Conservation (phyloP, 2,797 vertebrate species). For the Sitta carolinensis region DNA sequence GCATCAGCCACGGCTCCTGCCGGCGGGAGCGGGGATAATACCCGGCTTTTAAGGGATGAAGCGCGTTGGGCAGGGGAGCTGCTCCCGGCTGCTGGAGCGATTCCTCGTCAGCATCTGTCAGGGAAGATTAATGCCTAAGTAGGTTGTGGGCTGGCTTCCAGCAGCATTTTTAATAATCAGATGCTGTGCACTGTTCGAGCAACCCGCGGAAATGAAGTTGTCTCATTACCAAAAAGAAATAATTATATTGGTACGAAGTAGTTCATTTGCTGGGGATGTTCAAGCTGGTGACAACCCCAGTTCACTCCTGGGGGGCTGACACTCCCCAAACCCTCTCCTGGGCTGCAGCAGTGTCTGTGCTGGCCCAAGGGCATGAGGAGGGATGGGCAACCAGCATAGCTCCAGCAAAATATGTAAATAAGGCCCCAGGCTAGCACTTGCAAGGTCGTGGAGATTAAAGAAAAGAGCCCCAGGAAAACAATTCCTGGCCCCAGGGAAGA, state of each 20-base stretch:
- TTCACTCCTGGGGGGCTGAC: not conserved
- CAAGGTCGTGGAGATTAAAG: not conserved
- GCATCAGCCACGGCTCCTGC: not conserved
- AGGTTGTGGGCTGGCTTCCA: conserved; percentile 58
- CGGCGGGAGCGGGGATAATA: not conserved
- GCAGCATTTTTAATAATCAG: conserved; percentile 69
- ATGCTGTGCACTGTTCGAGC: not conserved
- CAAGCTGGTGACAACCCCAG: not conserved
- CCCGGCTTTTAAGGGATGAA: conserved; percentile 62
- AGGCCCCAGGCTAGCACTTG: not conserved
- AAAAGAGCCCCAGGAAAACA: not conserved
- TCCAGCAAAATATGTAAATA: not conserved
- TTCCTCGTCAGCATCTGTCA: conserved; percentile 64
- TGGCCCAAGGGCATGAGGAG: not conserved
- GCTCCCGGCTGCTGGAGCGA: not conserved
- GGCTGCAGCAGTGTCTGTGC: not conserved
- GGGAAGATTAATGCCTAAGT: conserved; percentile 62
- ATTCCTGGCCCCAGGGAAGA: not conserved
- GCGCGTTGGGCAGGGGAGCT: not conserved
- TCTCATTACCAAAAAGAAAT: not conserved
- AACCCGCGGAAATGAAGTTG: conserved; percentile 11
- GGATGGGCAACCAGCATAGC: not conserved
- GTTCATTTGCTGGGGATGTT: not conserved
- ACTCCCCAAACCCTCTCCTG: not conserved
- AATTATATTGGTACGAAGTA: not conserved